phyloP scores from a whole-genome alignment of 1,140 invertebrate genomes.

The Carcinoscorpius rotundicauda region DNA sequence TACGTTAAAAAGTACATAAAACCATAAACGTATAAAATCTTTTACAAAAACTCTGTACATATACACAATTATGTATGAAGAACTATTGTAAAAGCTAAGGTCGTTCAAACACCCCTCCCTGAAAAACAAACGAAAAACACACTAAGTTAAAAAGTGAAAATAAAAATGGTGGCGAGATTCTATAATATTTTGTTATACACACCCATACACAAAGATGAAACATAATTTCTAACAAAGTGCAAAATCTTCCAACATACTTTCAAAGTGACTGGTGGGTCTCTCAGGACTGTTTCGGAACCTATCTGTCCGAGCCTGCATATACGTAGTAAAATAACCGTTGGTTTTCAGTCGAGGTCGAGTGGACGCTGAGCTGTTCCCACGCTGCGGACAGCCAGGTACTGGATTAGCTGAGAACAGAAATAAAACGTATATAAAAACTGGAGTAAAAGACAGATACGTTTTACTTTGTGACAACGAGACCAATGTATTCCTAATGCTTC shows the following conservation, averaged over 20 bases:
- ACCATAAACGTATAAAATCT: too few species aligned
- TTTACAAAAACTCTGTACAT: too few species aligned
- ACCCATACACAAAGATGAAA: not conserved
- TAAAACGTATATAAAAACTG: not conserved
- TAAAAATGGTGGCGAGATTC: not conserved
- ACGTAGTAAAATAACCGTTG: slow-evolving; percentile 47
- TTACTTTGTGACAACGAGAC: not conserved
- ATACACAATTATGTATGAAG: too few species aligned
- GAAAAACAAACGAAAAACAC: not conserved
- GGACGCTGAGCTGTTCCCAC: slow-evolving; percentile 25
- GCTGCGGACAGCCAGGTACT: slow-evolving; percentile 7
- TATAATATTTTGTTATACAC: not conserved
- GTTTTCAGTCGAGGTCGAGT: slow-evolving; percentile 44
- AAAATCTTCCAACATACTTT: not conserved
- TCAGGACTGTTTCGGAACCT: not conserved
- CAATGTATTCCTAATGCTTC: not conserved
- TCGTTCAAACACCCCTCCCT: too few species aligned
- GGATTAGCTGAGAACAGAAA: slow-evolving; percentile 5
- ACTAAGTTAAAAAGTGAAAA: not conserved
- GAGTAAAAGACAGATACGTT: not conserved
- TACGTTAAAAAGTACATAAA: too few species aligned
- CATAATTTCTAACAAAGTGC: not conserved
- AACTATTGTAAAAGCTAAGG: too few species aligned
- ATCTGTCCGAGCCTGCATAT: slow-evolving; percentile 39
- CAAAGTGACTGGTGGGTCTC: not conserved